A percentile compares a stretch with the other conserved stretches of the same genome.
phyloP scores from a whole-genome alignment of 1,140 invertebrate genomes.

The Asobara japonica region DNA sequence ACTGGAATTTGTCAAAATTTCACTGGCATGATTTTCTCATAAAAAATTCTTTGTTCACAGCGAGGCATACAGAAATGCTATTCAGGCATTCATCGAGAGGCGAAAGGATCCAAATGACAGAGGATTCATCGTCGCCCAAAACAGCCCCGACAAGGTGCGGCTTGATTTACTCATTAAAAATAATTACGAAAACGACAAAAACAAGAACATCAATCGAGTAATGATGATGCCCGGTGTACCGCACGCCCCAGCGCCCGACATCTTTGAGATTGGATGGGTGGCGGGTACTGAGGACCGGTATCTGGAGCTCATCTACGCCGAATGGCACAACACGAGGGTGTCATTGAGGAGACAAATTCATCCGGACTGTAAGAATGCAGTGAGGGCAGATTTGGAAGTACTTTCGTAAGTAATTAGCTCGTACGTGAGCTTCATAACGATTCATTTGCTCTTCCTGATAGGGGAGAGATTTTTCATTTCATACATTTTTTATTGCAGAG shows the following conservation, averaged over 20 bases:
- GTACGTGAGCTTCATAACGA: not conserved
- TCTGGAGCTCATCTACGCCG: constrained; percentile 50
- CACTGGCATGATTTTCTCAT: not conserved
- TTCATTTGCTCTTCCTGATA: too few species aligned
- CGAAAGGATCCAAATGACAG: constrained; percentile 37
- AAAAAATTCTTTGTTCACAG: constrained; percentile 39
- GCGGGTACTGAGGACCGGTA: constrained; percentile 53
- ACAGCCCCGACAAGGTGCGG: constrained; percentile 42
- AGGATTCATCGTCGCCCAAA: constrained; percentile 29
- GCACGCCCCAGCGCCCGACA: constrained; percentile 41
- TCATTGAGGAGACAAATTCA: constrained; percentile 48
- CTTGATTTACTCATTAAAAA: constrained; percentile 40
- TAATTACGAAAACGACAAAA: constrained; percentile 34
- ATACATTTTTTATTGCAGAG: constrained; percentile 37
- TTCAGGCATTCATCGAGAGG: constrained; percentile 51
- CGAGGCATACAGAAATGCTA: constrained; percentile 51
- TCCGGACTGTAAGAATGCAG: constrained; percentile 43
- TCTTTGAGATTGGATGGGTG: constrained; percentile 53
- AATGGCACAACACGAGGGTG: constrained; percentile 54
- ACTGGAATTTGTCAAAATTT: not conserved
- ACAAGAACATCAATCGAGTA: constrained; percentile 19
- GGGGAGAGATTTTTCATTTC: constrained; percentile 20
- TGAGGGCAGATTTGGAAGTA: constrained; percentile 51
- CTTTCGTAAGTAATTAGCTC: constrained; percentile 42
- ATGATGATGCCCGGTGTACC: constrained; percentile 43